Base-by-base conservation (phyloP, 1,140 invertebrate species). In the Zaprionus tsacasi region DNA sequence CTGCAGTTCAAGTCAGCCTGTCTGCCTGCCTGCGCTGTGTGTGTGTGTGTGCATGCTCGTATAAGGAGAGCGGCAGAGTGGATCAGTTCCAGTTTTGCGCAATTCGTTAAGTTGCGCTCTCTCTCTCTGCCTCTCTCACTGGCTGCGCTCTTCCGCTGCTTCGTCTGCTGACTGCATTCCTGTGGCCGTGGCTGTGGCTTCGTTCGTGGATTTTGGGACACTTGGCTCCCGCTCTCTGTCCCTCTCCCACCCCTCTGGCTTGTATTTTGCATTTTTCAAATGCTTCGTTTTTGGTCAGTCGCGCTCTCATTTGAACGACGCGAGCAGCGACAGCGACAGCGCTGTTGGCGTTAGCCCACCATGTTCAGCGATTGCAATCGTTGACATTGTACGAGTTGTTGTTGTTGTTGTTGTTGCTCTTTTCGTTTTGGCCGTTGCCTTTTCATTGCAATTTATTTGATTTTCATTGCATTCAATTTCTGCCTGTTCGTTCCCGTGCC, bases 381-480 rank as follows among this genome's bases (percentile, higher is more conserved):
- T 85, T 86, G 82, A 81, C 80, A 81, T 83, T 88, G 85, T 87
- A 71, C 65, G 69, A 75, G 71, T 59, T 70, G 40, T 63, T 52
- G 30, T 54, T 69, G 43, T 4, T 57, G 48, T 40, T 70, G 57
- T 54, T 8, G n/a, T 45, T 45, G 40, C n/a, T 45, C n/a, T 15
- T 15, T 15, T 45, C 40, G 40, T 45, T 45, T 45, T 45, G 40
- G n/a, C 40, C 69, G 38, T 66, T 77, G 58, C 63, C 66, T 68
- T 87, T 87, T 80, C 77, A 70, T 76, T 89, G 83, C 83, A 88
- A 88, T 88, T 88, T 88, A 88, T 88, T 88, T 88, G 85, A 89
- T 88, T 88, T 89, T 88, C 83, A 89, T 88, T 89, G 85, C 85
- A 83, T 88, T 89, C 71, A 74, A 81, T 87, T 86, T 78, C 59